Base-by-base conservation (phyloP, 2,888 invertebrate species). In the Apotomis betuletana region DNA sequence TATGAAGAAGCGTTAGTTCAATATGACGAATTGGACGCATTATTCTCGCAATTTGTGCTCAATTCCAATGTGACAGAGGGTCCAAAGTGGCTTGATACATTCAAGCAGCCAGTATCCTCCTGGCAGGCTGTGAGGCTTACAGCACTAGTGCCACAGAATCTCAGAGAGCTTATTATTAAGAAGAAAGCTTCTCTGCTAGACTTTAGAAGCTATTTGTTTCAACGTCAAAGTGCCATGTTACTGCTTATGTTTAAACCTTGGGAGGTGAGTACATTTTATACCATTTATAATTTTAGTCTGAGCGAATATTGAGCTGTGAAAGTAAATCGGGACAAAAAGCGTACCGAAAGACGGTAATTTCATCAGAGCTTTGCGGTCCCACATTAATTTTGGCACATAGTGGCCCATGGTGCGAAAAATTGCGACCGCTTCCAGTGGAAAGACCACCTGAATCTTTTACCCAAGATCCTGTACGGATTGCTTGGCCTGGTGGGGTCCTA, bases 1-100 rank as follows among this genome's bases (percentile, higher is more conserved):
- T 96, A 97, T 83, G 98, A 98, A 78, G 99, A 99, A 91, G 98
- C 99, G 12, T 92, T 99, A 78, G 97, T 99, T 69, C 99, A 99
- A 85, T 99, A 99, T 87, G 99, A 99, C 87, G 99, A 99, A 91
- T 93, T 99, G 83, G 99, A 99, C 92, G 99, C 98, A 64, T 94
- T 99, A 78, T 98, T 99, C 88, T 98, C 98, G 2, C 99, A 99
- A 92, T 99, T 98, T 91, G 96, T 99, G 69, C 96, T 98, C 77
- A 98, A 98, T 91, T 97, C 98, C n/a, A 96, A 97, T 83, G 95
- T 97, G 76, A 96, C 97, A 74, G 98, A 97, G 82, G 96, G 96
- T 83, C 97, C 97, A 70, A 95, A 95, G 73, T 99, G 98, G 98
- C 91, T 99, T 77, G 94, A 94, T 73, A 95, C 95, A 52, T 98